phyloP scores from a whole-genome alignment of 2,797 vertebrate species.

The Nannoperca australis region DNA sequence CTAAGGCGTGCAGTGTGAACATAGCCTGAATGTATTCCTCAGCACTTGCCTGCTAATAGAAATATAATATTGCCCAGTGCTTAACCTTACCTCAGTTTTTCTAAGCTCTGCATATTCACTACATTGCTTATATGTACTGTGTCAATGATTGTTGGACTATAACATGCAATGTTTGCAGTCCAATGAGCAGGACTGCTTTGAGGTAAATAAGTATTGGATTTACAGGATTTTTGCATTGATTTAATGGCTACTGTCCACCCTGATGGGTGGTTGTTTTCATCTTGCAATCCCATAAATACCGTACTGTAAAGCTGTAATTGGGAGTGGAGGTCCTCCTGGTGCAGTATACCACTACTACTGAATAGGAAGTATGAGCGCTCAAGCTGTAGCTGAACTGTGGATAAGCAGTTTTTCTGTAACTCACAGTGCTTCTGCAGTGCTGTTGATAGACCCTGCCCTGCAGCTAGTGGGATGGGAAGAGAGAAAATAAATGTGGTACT shows the following conservation, averaged over 20 bases:
- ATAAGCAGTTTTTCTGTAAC: constrained; percentile 26
- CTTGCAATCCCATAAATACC: not conserved
- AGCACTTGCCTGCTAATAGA: not conserved
- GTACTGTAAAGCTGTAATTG: not conserved
- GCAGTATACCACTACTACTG: not conserved
- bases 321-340: not conserved
- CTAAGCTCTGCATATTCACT: not conserved
- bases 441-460: constrained; percentile 23
- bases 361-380: not conserved
- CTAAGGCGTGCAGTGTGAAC: no score
- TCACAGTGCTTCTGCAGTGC: constrained; percentile 26
- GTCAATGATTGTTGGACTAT: not conserved
- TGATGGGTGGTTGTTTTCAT: not conserved
- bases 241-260: not conserved
- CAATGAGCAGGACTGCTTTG: no score
- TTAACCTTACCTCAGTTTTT: not conserved
- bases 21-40: not conserved
- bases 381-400: constrained; percentile 20
- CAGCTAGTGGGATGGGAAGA: not conserved
- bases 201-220: not conserved
- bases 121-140: not conserved
- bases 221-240: not conserved
- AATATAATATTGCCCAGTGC: not conserved
- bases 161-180: not conserved
- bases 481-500: not conserved